Evolutionary conservation across 2,797 vertebrate genomes (phyloP), one percentile per base, ranked within the genome.

Genomic region (Hozukius guyotensis): DNA sequence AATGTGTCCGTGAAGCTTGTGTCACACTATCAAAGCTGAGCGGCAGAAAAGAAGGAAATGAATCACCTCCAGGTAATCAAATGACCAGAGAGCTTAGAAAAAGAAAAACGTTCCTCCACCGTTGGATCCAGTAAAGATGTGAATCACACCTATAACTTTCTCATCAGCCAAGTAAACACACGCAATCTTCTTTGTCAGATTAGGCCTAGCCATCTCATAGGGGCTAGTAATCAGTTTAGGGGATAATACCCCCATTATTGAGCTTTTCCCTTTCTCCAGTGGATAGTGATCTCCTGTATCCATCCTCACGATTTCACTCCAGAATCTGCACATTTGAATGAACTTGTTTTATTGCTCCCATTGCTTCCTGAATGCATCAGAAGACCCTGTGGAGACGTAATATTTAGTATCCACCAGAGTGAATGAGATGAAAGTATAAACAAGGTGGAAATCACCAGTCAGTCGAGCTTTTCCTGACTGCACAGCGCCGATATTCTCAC

Each of bases 191-290:
- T 81, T 38, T 86, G 87, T 88, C 81, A 82, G 85, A 86, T 91
- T 75, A 83, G 88, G 61, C 62, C 75, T 22, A 11, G 62, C 67
- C 81, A 66, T 89, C 82, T 89, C 79, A 79, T 55, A 77, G 73
- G 62, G 62, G 42, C 75, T 46, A 24, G 65, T 90, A 90, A 89
- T 94, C 90, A 90, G 84, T 84, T 91, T 90, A 93, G 87, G 85
- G 86, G 85, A 91, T 88, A 88, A 91, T 87, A 74, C 80, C 75
- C 14, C 61, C 73, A 80, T 88, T 86, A 90, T 87, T 83, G 84
- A 88, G 83, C 84, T 81, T 78, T 82, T 73, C 76, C 82, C 90
- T 81, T 81, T 92, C 88, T 83, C 61, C 64, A n/a, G 55, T 77
- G 68, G 73, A 56, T 62, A 10, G 31, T 75, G 80, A 86, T 89